Percentiles rank a stretch among this genome's conserved stretches.
These are phyloP conservation scores for Brenthis hecate DNA, from an alignment of 2,888 invertebrate species.

Conservation along the genomic window DNA sequence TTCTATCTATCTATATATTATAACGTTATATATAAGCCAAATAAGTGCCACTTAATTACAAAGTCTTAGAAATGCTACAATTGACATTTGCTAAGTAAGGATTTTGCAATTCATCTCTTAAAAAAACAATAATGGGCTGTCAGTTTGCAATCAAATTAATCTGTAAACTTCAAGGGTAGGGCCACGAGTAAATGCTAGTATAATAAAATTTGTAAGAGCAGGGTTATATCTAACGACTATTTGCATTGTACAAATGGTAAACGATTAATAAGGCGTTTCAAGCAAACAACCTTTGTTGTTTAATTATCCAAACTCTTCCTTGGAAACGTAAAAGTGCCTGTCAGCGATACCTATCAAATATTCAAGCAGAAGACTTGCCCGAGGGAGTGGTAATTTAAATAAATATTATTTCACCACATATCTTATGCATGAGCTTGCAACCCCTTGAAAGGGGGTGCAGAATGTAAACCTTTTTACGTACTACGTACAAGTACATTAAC, in stretches of 20 bases:
- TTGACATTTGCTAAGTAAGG: no score
- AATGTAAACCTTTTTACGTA: constrained; percentile 26
- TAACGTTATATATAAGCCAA: no score
- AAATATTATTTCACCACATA: constrained; percentile 64
- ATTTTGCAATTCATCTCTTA: no score
- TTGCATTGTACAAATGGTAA: constrained; percentile 2
- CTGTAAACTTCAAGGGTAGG: no score
- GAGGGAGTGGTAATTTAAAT: constrained; percentile 61
- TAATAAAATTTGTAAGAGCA: background rate
- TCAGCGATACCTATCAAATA: constrained; percentile 54
- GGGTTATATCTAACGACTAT: background rate
- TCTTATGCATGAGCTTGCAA: constrained; percentile 55
- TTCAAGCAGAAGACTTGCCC: constrained; percentile 50
- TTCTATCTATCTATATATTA: no score
- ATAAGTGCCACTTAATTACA: no score
- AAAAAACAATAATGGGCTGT: no score
- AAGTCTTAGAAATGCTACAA: no score
- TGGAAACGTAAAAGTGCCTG: constrained; percentile 23
- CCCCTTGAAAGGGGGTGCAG: constrained; percentile 38
- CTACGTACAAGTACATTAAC: constrained; percentile 4
- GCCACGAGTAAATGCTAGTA: no score
- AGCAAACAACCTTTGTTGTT: constrained; percentile 5
- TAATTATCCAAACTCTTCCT: constrained; percentile 27
- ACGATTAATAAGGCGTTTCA: constrained; percentile 8
- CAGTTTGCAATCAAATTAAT: no score